phyloP scores from a whole-genome alignment of 2,888 invertebrate genomes.

The Aproaerema taeniolella region DNA sequence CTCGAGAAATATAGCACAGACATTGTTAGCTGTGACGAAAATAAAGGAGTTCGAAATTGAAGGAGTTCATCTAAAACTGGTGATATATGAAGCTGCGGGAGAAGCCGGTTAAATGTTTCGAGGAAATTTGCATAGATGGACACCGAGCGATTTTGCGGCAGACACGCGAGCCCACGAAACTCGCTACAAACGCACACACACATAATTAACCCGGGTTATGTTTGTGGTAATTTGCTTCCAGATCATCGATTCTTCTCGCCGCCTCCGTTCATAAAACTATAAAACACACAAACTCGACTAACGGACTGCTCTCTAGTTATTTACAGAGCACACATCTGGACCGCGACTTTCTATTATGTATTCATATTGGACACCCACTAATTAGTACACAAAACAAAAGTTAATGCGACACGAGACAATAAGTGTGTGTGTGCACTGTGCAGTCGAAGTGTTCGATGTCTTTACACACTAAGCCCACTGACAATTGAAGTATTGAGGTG shows the following conservation, averaged over 20 bases:
- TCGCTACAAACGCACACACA: slow-evolving; percentile 12
- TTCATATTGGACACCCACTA: slow-evolving; percentile 73
- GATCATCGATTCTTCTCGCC: slow-evolving; percentile 44
- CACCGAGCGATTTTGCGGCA: slow-evolving; percentile 54
- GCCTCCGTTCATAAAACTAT: slow-evolving; percentile 56
- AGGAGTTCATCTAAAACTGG: slow-evolving; percentile 38
- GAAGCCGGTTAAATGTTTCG: slow-evolving; percentile 68
- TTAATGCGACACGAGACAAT: slow-evolving; percentile 64
- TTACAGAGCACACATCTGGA: slow-evolving; percentile 70
- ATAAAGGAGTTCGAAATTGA: slow-evolving; percentile 26
- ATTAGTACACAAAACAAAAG: slow-evolving; percentile 68
- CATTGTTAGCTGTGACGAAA: slow-evolving; percentile 21
- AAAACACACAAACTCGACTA: slow-evolving; percentile 54
- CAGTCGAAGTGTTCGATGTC: slow-evolving; percentile 49
- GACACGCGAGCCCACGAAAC: slow-evolving; percentile 28
- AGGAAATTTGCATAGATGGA: slow-evolving; percentile 76
- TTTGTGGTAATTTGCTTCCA: slow-evolving; percentile 49
- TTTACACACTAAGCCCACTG: slow-evolving; percentile 35
- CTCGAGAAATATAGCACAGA: slow-evolving; percentile 29
- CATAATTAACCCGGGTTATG: slow-evolving; percentile 30
- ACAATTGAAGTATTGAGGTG: background rate
- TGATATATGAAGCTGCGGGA: slow-evolving; percentile 40
- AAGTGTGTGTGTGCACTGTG: slow-evolving; percentile 49
- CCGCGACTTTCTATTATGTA: slow-evolving; percentile 72
- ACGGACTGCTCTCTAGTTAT: slow-evolving; percentile 60